Evolutionary conservation across 2,888 invertebrate genomes (phyloP).

Genomic region (Bedellia somnulentella): DNA sequence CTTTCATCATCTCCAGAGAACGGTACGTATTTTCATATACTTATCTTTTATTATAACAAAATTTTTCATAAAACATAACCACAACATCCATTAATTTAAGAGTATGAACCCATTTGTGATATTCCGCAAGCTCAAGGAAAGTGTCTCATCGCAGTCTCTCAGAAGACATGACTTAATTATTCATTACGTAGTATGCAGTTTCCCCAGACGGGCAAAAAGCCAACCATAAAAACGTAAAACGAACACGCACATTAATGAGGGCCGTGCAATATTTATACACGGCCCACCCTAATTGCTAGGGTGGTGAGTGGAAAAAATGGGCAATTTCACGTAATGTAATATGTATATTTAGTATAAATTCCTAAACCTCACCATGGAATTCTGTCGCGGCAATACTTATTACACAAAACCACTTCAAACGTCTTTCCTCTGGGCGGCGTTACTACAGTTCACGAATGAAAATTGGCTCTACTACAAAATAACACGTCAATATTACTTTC

Average conservation of each 20-base stretch:
- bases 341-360: constrained; percentile 58
- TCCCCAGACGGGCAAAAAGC: constrained; percentile 35
- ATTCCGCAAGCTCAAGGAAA: constrained; percentile 1
- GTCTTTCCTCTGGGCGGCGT: constrained; percentile 31
- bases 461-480: constrained; percentile 38
- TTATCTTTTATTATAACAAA: too few species aligned
- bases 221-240: constrained; percentile 49
- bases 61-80: too few species aligned
- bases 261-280: constrained; percentile 61
- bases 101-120: constrained; percentile 1
- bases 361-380: constrained; percentile 37
- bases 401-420: constrained; percentile 51
- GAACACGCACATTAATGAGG: constrained; percentile 58
- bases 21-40: constrained; percentile 33
- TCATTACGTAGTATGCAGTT: constrained; percentile 36
- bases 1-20: constrained; percentile 44
- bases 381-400: constrained; percentile 53
- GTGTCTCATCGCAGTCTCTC: constrained; percentile 1
- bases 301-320: constrained; percentile 63
- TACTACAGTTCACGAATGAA: constrained; percentile 11
- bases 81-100: constrained; percentile 7
- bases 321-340: constrained; percentile 63
- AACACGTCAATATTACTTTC: too few species aligned
- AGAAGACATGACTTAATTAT: constrained; percentile 38
- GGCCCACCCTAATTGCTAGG: constrained; percentile 60